phyloP scores from a whole-genome alignment of 2,797 vertebrate genomes.

The Podargus strigoides region DNA sequence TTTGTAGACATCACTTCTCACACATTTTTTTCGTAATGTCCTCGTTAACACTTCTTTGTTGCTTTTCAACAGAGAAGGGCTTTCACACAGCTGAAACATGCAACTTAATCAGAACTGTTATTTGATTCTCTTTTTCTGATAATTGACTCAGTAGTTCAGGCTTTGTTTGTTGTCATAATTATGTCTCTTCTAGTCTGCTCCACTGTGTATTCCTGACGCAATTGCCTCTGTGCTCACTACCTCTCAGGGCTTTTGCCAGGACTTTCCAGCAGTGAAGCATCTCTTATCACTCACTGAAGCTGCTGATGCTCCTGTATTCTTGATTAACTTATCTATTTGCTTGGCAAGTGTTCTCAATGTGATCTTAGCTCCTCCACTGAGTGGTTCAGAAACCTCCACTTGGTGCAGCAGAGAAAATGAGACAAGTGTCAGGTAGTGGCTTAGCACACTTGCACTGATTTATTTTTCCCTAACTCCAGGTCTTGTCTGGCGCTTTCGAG shows the following conservation, averaged over 20 bases:
- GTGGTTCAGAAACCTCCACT: not conserved
- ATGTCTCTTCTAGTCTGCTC: not conserved
- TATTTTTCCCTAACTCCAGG: constrained; percentile 65
- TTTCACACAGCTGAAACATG: not conserved
- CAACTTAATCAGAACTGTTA: not conserved
- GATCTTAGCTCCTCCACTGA: not conserved
- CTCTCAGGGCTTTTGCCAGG: not conserved
- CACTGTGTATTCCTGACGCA: not conserved
- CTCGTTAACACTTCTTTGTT: not conserved
- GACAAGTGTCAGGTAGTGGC: not conserved
- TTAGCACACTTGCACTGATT: constrained; percentile 47
- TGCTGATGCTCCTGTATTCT: not conserved
- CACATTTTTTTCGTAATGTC: not conserved
- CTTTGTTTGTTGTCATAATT: not conserved
- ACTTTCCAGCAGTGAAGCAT: not conserved
- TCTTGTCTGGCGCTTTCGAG: constrained; percentile 56
- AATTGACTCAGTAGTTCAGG: not conserved
- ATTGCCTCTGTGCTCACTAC: not conserved
- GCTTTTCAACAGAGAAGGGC: not conserved
- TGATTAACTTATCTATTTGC: not conserved
- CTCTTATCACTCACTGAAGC: not conserved
- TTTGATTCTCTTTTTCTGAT: not conserved
- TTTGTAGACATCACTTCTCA: not conserved
- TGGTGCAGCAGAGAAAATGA: not conserved
- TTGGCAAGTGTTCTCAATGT: not conserved